Evolutionary conservation across 1,140 invertebrate species (phyloP), one percentile per base, ranked within the genome.

Genomic region (Caenorhabditis briggsae): DNA sequence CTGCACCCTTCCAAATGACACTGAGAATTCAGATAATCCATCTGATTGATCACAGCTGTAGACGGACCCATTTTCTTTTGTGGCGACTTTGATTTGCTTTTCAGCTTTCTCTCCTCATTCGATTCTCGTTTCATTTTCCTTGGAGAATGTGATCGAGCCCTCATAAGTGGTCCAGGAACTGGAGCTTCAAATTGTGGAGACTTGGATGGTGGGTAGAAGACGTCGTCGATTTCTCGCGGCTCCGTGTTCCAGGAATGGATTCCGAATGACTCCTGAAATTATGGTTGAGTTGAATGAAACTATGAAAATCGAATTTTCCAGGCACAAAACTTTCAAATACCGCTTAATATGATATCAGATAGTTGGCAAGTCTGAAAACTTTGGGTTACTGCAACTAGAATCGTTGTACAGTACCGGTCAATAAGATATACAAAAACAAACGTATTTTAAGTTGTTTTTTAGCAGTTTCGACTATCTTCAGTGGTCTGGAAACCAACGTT

Each of bases 1-100:
- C 90, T 88, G 87, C 91, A 92, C 5, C 91, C 91, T 82, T 92
- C 91, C 78, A 91, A 61, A 56, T 89, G 86, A 87, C 91, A 92
- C 83, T 92, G 91, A 3, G 90, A 82, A 65, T 90, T 88, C 41
- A 92, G 58, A 86, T 92, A 92, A 82, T 92, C 91, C 55, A 90
- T 86, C 20, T 88, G 89, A 78, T 86, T 86, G 16, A 58, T 83
- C 25, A 89, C 84, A 23, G 56, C 50, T 55, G 18, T 33, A 25
- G 65, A 46, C 33, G 33, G 33, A 12, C 74, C 65, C 70, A 74
- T 83, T 43, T 23, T n/a, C 23, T 87, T 87, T n/a, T 82, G 74
- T 8, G 88, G 88, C 12, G 86, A 88, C 50, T 88, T 88, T 12
- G 86, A 87, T 82, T 83, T 84, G 25, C 74, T 82, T 5, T 58